A percentile compares a stretch with the other conserved stretches of the same genome.
phyloP scores from a whole-genome alignment of 2,888 invertebrate genomes.

The Cataglyphis albicans region DNA sequence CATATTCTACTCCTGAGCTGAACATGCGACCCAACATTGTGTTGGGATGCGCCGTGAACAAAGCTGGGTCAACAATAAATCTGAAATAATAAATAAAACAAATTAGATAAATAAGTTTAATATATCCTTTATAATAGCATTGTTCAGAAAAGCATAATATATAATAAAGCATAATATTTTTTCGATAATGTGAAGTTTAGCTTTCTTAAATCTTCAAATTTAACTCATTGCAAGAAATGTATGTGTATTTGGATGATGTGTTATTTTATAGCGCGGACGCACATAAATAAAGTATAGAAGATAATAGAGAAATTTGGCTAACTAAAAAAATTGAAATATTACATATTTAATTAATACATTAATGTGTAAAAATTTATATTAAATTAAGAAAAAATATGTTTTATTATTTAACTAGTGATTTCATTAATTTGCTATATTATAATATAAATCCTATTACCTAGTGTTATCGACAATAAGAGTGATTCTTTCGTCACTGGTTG shows the following conservation, averaged over 20 bases:
- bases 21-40: conserved; percentile 99
- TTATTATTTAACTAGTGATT: neutral
- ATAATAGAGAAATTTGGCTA: neutral
- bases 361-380: neutral
- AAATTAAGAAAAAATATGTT: neutral
- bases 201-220: neutral
- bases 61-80: conserved; percentile 96
- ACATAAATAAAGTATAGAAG: neutral
- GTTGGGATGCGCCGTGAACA: conserved; percentile 98
- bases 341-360: neutral
- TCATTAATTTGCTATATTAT: neutral
- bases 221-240: neutral
- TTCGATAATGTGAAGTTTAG: neutral
- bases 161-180: neutral
- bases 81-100: conserved; percentile 66
- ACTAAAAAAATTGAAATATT: neutral
- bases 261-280: neutral
- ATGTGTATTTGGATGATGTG: neutral
- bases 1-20: conserved; percentile 95
- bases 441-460: conserved; percentile 84
- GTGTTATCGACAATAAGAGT: conserved; percentile 99
- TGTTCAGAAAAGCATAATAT: neutral
- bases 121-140: neutral
- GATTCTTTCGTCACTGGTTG: conserved; percentile 91
- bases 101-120: neutral